Evolutionary conservation across 2,888 invertebrate genomes (phyloP).

Genomic region (Agonopterix arenella): DNA sequence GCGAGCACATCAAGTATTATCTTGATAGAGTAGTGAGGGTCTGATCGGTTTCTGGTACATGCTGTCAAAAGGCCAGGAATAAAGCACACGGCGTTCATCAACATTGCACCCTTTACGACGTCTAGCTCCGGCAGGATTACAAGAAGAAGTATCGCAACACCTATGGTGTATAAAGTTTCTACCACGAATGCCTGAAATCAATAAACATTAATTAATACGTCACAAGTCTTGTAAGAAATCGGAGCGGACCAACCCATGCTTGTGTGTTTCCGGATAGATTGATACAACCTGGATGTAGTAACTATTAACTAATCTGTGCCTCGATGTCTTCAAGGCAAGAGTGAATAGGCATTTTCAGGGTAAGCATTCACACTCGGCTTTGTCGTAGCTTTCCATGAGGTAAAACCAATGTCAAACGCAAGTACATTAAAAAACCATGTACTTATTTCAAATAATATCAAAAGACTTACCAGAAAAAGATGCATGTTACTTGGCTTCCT

Average conservation of each 20-base stretch:
- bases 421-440: background rate
- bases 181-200: conserved; percentile 77
- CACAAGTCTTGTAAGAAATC: too few relatives aligned
- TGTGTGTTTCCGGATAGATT: too few relatives aligned
- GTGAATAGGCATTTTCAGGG: too few relatives aligned
- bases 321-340: too few relatives aligned
- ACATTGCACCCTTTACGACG: conserved; percentile 87
- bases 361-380: too few relatives aligned
- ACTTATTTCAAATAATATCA: background rate
- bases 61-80: conserved; percentile 87
- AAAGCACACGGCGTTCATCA: conserved; percentile 90
- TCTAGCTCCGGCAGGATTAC: conserved; percentile 87
- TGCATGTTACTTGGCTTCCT: conserved; percentile 72
- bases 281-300: too few relatives aligned
- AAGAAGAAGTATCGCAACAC: conserved; percentile 85
- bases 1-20: conserved; percentile 77
- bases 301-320: too few relatives aligned
- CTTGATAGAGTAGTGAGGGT: conserved; percentile 48
- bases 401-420: background rate
- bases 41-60: conserved; percentile 49
- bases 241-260: too few relatives aligned
- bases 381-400: background rate
- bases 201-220: background rate
- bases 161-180: conserved; percentile 87
- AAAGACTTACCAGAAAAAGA: conserved; percentile 72